These are phyloP conservation scores for Psittacula derbiana DNA, from an alignment of 2,797 vertebrate species.

Conservation along the genomic window DNA sequence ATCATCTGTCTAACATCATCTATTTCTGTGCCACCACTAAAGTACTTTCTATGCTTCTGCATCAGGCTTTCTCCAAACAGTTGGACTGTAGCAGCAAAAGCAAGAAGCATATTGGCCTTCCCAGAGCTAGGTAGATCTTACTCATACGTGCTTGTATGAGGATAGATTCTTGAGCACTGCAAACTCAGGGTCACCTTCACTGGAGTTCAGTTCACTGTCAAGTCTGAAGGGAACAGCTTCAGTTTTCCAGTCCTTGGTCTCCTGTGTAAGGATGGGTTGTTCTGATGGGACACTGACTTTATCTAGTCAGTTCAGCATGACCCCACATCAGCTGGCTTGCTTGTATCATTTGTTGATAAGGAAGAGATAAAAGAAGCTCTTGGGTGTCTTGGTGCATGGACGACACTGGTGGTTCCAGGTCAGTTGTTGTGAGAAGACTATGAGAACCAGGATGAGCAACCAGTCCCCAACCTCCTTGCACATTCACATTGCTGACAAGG, in stretches of 20 bases:
- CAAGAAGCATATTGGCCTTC: background rate
- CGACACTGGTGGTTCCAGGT: background rate
- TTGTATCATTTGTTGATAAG: conserved; percentile 14
- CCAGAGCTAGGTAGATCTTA: background rate
- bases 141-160: background rate
- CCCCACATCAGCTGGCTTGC: conserved; percentile 10
- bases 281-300: conserved; percentile 33
- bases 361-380: background rate
- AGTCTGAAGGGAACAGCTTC: background rate
- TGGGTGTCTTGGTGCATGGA: background rate
- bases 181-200: background rate
- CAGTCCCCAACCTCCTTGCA: background rate
- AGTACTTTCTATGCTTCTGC: background rate
- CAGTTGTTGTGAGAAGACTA: background rate
- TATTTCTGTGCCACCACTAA: background rate
- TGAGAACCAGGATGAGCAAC: background rate
- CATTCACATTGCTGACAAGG: background rate
- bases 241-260: background rate
- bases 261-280: background rate
- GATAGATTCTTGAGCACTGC: background rate
- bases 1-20: background rate
- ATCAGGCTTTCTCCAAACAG: background rate
- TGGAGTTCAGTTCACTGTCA: background rate
- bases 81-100: background rate
- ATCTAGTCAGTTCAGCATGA: conserved; percentile 23